Percentiles rank a stretch among this genome's conserved stretches.
phyloP scores from a whole-genome alignment of 2,113 vertebrate species.

The Columba livia region DNA sequence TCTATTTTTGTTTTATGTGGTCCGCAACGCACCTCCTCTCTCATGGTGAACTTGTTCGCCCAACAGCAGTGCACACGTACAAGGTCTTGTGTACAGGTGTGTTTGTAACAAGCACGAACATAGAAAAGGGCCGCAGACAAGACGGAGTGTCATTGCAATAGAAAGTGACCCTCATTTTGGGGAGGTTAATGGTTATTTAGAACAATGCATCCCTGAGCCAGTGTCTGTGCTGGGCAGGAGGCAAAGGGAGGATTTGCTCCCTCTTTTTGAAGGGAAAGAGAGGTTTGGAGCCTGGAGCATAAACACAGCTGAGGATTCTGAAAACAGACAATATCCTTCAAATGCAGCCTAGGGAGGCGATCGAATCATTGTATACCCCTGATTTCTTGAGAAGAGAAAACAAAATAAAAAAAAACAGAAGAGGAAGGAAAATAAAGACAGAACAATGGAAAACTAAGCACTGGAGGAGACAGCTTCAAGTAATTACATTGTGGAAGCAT shows the following conservation, averaged over 20 bases:
- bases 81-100: rapidly evolving
- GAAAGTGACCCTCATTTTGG: neutral
- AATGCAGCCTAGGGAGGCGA: slow-evolving; percentile 40
- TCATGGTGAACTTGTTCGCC: neutral
- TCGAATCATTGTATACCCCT: neutral
- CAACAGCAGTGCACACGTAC: no score
- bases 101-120: neutral
- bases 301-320: slow-evolving; percentile 29
- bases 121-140: neutral
- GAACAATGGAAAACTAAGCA: slow-evolving; percentile 25
- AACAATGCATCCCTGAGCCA: neutral
- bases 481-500: slow-evolving; percentile 26
- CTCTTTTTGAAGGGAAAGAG: neutral
- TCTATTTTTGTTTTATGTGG: neutral
- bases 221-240: neutral
- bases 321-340: slow-evolving; percentile 49
- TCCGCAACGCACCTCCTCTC: neutral
- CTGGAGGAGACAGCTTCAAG: slow-evolving; percentile 13
- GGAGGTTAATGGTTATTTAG: neutral
- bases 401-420: neutral
- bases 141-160: neutral
- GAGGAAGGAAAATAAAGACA: slow-evolving; percentile 32
- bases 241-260: neutral
- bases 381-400: neutral
- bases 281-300: slow-evolving; percentile 16